A percentile compares a stretch with the other conserved stretches of the same genome.
Evolutionary conservation across 2,888 invertebrate genomes (phyloP).

Genomic region (Crossocerus cetratus): DNA sequence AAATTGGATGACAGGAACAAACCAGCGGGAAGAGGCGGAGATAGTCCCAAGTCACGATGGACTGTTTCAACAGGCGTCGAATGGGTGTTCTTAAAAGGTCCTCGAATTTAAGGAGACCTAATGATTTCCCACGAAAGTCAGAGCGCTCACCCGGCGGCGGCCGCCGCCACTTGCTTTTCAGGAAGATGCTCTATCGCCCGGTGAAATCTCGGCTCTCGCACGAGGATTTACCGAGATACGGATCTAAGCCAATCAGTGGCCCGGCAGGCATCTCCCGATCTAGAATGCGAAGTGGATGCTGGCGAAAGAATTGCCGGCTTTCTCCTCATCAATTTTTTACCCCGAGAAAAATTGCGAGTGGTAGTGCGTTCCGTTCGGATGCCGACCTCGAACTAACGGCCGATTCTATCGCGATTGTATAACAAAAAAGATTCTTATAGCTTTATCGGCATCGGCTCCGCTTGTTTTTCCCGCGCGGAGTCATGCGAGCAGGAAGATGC

Average conservation of each 20-base stretch:
- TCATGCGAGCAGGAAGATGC: conserved; percentile 16
- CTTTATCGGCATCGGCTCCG: conserved; percentile 22
- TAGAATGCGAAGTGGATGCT: not conserved
- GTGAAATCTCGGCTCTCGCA: conserved; percentile 60
- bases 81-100: conserved; percentile 41
- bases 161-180: conserved; percentile 1
- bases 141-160: conserved; percentile 4
- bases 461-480: conserved; percentile 47
- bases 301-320: conserved; percentile 5
- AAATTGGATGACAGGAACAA: conserved; percentile 12
- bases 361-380: not conserved
- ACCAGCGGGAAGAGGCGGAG: not conserved
- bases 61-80: conserved; percentile 10
- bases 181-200: conserved; percentile 49
- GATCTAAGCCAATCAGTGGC: conserved; percentile 42
- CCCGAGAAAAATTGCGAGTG: too few relatives aligned
- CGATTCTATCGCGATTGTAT: too few relatives aligned
- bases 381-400: too few relatives aligned
- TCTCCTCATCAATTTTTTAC: conserved; percentile 16
- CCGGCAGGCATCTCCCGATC: not conserved
- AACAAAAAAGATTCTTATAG: conserved; percentile 44
- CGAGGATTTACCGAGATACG: conserved; percentile 61
- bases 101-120: conserved; percentile 47
- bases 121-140: conserved; percentile 55
- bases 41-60: conserved; percentile 38